Conservation (phyloP, 2,888 invertebrate species). For the Tetragonisca angustula region DNA sequence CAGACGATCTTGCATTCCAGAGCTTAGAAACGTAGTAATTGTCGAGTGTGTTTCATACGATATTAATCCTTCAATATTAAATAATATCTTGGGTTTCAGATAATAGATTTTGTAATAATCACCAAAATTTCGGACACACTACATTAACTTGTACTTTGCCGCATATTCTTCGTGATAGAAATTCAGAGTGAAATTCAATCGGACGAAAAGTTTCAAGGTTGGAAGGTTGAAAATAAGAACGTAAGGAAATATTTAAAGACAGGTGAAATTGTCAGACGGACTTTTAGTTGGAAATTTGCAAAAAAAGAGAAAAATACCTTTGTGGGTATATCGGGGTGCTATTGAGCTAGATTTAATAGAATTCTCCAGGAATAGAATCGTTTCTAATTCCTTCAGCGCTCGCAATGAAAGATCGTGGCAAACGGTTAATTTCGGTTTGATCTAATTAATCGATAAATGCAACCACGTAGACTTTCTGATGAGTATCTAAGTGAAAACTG, state of each 20-base stretch:
- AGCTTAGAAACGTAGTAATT: no score
- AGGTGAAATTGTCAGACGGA: neutral
- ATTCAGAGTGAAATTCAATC: no score
- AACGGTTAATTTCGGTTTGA: conserved; percentile 70
- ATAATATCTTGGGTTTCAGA: no score
- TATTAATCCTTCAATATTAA: no score
- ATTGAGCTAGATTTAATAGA: neutral
- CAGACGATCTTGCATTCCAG: no score
- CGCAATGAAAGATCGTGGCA: conserved; percentile 18
- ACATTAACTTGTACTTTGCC: no score
- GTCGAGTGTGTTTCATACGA: no score
- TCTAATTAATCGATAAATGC: conserved; percentile 75
- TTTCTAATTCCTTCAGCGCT: conserved; percentile 7
- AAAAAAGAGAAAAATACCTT: neutral
- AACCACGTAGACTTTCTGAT: conserved; percentile 57
- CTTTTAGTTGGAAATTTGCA: neutral
- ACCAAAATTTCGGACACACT: no score
- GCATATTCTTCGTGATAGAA: no score
- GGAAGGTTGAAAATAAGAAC: no score
- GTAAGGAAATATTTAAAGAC: neutral
- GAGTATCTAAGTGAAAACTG: conserved; percentile 29
- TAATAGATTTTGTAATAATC: no score
- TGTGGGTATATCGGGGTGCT: neutral
- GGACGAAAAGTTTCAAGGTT: no score
- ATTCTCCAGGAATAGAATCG: neutral